Percentiles rank a stretch among this genome's conserved stretches.
Evolutionary conservation across 2,888 invertebrate genomes (phyloP).

Genomic region (Spodoptera picta): DNA sequence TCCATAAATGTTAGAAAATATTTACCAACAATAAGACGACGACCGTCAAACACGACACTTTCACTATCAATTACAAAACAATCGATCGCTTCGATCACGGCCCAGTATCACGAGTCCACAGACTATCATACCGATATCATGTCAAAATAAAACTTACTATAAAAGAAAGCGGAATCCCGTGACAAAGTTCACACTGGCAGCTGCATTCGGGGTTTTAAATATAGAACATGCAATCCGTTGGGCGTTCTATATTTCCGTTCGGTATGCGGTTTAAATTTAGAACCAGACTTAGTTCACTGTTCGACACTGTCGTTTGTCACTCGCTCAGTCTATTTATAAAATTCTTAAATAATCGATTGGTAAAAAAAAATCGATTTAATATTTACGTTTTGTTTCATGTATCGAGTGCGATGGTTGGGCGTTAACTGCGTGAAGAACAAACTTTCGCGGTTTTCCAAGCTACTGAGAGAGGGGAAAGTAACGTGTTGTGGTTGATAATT

Average conservation of each 20-base stretch:
- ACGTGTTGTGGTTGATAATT: constrained; percentile 74
- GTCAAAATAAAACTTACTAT: constrained; percentile 60
- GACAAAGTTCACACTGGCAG: constrained; percentile 85
- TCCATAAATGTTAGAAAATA: constrained; percentile 68
- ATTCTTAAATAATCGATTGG: constrained; percentile 70
- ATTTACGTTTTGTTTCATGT: constrained; percentile 64
- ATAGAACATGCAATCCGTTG: constrained; percentile 85
- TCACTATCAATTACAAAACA: constrained; percentile 79
- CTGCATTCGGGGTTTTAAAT: constrained; percentile 81
- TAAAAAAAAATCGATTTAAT: constrained; percentile 57
- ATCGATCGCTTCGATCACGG: constrained; percentile 63
- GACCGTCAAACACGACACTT: constrained; percentile 68
- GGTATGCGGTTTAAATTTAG: constrained; percentile 85
- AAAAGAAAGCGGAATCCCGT: constrained; percentile 76
- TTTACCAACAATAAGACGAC: constrained; percentile 69
- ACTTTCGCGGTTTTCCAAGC: constrained; percentile 84
- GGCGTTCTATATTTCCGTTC: constrained; percentile 85
- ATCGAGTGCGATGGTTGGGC: constrained; percentile 66
- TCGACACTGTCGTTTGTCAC: constrained; percentile 85
- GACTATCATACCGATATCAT: constrained; percentile 40
- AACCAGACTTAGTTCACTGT: constrained; percentile 84
- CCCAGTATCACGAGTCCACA: constrained; percentile 64
- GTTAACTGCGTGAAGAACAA: constrained; percentile 71
- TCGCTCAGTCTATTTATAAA: constrained; percentile 79
- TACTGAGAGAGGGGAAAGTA: constrained; percentile 82